Conservation (phyloP, 1,140 invertebrate genomes). For the Heterodera carotae region DNA sequence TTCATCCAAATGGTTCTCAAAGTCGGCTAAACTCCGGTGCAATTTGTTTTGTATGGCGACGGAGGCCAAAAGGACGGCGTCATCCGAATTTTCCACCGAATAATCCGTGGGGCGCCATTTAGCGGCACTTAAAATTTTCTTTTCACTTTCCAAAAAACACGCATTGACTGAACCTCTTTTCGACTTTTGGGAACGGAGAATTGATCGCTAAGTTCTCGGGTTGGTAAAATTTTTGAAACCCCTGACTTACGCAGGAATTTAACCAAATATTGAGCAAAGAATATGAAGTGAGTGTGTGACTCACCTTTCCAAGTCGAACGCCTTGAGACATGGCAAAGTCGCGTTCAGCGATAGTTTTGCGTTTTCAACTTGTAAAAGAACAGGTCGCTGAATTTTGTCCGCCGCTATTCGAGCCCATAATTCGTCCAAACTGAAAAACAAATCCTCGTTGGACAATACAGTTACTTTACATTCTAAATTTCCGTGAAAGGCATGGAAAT, state of each 20-base stretch:
- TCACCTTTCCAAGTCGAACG: slow-evolving; percentile 32
- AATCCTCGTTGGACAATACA: too few species aligned
- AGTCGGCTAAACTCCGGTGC: slow-evolving; percentile 44
- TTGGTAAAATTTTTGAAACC: slow-evolving; percentile 26
- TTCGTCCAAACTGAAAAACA: slow-evolving; percentile 47
- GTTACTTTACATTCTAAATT: too few species aligned
- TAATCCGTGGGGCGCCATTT: slow-evolving; percentile 16
- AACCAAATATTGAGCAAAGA: not conserved
- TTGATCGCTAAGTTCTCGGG: too few species aligned
- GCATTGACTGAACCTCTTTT: too few species aligned
- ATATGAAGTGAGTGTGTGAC: not conserved
- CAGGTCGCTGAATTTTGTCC: slow-evolving; percentile 34
- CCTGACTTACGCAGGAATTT: too few species aligned
- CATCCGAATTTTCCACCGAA: slow-evolving; percentile 37
- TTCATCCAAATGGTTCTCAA: slow-evolving; percentile 48
- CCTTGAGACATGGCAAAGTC: slow-evolving; percentile 34
- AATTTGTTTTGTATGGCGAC: slow-evolving; percentile 44
- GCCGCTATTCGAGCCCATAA: slow-evolving; percentile 27
- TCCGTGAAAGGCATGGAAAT: too few species aligned
- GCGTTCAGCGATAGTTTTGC: slow-evolving; percentile 43
- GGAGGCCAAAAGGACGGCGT: slow-evolving; percentile 31
- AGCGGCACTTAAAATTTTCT: slow-evolving; percentile 21
- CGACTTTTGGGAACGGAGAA: too few species aligned
- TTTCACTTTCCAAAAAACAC: too few species aligned
- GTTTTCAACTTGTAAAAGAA: slow-evolving; percentile 44